Evolutionary conservation across 2,797 vertebrate species (phyloP).

Genomic region (Mycteria americana): DNA sequence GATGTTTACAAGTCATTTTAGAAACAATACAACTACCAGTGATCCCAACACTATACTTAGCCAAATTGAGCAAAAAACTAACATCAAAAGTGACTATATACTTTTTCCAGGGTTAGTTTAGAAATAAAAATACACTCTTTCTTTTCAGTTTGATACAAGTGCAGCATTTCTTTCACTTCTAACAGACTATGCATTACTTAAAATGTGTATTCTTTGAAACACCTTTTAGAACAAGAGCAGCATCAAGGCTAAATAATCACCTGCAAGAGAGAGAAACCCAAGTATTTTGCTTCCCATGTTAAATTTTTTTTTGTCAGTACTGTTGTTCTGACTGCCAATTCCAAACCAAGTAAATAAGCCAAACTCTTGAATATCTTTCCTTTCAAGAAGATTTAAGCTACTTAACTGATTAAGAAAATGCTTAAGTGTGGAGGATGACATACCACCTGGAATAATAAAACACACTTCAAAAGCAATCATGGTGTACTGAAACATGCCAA

Average conservation of each 20-base stretch:
- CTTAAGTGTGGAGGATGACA: not conserved
- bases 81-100: not conserved
- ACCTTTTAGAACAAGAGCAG: not conserved
- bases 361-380: not conserved
- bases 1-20: not conserved
- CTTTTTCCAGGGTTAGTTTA: not conserved
- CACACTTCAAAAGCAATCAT: not conserved
- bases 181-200: not conserved
- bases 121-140: not conserved
- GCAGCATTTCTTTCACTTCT: not conserved
- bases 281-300: not conserved
- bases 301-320: not conserved
- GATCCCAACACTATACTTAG: not conserved
- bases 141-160: not conserved
- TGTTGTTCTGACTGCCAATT: not conserved
- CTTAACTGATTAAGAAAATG: not conserved
- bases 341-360: not conserved
- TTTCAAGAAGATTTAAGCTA: not conserved
- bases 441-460: not conserved
- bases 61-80: not conserved
- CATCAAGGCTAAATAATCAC: not conserved
- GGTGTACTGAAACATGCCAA: not conserved
- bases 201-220: not conserved
- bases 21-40: not conserved
- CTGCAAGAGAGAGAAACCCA: not conserved